Conservation (phyloP, 2,797 vertebrate genomes). For the Danio albolineatus region DNA sequence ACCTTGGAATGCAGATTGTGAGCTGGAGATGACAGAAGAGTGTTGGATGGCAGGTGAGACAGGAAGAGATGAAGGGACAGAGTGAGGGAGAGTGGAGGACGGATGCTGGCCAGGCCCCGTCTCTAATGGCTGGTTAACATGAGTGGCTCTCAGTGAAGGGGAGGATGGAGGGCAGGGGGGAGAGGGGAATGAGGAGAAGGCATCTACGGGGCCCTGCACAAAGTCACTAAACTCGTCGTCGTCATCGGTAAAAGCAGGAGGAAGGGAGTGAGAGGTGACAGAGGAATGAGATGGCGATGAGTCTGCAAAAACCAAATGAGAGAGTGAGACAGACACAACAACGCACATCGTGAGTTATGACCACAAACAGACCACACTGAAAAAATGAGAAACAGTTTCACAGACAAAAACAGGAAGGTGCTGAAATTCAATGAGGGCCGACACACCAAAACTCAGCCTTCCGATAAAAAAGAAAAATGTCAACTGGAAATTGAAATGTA, state of each 20-base stretch:
- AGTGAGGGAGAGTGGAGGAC: conserved; percentile 72
- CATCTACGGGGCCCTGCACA: conserved; percentile 90
- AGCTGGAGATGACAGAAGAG: conserved; percentile 86
- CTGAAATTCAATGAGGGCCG: not conserved
- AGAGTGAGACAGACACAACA: conserved; percentile 68
- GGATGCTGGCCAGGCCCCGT: conserved; percentile 37
- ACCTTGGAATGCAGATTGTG: conserved; percentile 86
- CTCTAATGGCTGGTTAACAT: conserved; percentile 45
- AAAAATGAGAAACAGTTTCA: conserved; percentile 28
- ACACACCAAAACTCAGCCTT: too few relatives aligned
- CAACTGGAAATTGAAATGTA: not conserved
- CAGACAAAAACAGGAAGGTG: conserved; percentile 2
- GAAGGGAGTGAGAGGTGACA: conserved; percentile 87
- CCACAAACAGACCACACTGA: conserved; percentile 7
- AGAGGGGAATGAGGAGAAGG: conserved; percentile 70
- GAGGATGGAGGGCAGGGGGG: conserved; percentile 64
- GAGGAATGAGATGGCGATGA: conserved; percentile 91
- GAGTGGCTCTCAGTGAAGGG: conserved; percentile 57
- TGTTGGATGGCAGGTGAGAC: conserved; percentile 81
- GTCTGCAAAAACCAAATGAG: conserved; percentile 95
- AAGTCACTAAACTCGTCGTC: conserved; percentile 98
- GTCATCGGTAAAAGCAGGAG: conserved; percentile 85
- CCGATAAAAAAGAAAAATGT: conserved; percentile 1
- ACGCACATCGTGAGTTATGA: conserved; percentile 47
- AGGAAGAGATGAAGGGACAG: conserved; percentile 84